Conservation (phyloP, 2,888 invertebrate species). For the Alcis repandata region DNA sequence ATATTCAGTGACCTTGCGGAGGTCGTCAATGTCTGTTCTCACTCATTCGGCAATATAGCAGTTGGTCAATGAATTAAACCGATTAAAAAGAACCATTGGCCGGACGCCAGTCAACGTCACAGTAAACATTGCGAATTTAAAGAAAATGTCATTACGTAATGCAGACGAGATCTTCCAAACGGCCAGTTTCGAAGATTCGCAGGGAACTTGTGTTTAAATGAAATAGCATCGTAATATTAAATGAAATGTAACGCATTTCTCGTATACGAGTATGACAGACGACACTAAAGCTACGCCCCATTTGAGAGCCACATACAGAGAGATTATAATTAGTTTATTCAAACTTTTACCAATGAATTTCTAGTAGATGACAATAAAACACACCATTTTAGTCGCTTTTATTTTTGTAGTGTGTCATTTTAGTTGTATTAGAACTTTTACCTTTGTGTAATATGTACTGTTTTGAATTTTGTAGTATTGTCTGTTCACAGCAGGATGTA, state of each 20-base stretch:
- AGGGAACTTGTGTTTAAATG: slow-evolving; percentile 39
- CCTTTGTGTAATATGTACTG: neutral
- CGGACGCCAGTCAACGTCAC: slow-evolving; percentile 74
- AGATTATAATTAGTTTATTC: too few relatives aligned
- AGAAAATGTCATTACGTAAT: slow-evolving; percentile 81
- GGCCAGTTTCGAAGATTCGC: slow-evolving; percentile 51
- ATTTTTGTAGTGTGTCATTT: too few relatives aligned
- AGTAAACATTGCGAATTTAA: slow-evolving; percentile 82
- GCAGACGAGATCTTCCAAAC: slow-evolving; percentile 44
- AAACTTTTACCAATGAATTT: too few relatives aligned
- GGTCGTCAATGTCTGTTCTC: slow-evolving; percentile 76
- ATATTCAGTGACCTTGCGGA: slow-evolving; percentile 75
- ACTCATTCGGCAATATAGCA: slow-evolving; percentile 76
- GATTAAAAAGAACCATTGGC: slow-evolving; percentile 84
- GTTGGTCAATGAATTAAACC: slow-evolving; percentile 82
- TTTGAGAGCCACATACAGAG: neutral
- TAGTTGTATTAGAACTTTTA: neutral
- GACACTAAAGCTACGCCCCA: neutral
- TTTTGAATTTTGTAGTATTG: neutral
- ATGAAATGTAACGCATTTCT: slow-evolving; percentile 12
- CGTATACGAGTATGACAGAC: neutral
- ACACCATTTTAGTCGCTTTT: too few relatives aligned
- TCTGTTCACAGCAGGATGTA: neutral
- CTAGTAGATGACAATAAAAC: too few relatives aligned
- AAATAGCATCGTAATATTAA: slow-evolving; percentile 27